Conservation (phyloP, 1,140 invertebrate species). For the Hestina assimilis region DNA sequence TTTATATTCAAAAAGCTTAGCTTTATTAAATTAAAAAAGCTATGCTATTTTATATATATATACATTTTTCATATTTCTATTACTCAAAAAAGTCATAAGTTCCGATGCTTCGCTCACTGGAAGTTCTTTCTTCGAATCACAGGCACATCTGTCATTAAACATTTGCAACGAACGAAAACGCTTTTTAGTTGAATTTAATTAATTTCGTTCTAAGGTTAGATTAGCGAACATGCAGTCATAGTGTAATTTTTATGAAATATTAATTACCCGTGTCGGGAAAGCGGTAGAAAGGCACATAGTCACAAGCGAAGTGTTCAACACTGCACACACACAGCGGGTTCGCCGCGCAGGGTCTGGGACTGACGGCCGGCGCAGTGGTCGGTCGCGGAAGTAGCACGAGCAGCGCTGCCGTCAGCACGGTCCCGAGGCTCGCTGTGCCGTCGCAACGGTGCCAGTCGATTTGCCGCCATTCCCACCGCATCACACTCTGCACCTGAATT, state of each 20-base stretch:
- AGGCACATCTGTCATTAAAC: too few species aligned
- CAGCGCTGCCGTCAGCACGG: constrained; percentile 1
- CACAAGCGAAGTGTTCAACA: constrained; percentile 45
- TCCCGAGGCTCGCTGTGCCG: neutral
- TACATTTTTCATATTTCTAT: too few species aligned
- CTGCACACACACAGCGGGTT: constrained; percentile 44
- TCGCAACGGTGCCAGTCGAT: neutral
- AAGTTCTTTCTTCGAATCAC: too few species aligned
- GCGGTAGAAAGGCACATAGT: constrained; percentile 45
- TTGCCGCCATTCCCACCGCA: constrained; percentile 8
- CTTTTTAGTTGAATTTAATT: too few species aligned
- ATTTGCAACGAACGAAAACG: too few species aligned
- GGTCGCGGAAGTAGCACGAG: constrained; percentile 9
- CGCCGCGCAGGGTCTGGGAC: constrained; percentile 23
- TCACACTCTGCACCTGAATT: constrained; percentile 1
- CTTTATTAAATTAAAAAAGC: too few species aligned
- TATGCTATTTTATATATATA: too few species aligned
- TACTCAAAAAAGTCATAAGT: too few species aligned
- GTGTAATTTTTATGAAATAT: neutral
- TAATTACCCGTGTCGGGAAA: constrained; percentile 45
- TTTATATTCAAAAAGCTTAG: too few species aligned
- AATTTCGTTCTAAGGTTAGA: too few species aligned
- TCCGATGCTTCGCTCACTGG: too few species aligned
- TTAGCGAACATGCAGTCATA: too few species aligned
- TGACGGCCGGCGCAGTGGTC: neutral